Evolutionary conservation across 2,113 vertebrate genomes (phyloP).

Genomic region (Oenanthe melanoleuca): DNA sequence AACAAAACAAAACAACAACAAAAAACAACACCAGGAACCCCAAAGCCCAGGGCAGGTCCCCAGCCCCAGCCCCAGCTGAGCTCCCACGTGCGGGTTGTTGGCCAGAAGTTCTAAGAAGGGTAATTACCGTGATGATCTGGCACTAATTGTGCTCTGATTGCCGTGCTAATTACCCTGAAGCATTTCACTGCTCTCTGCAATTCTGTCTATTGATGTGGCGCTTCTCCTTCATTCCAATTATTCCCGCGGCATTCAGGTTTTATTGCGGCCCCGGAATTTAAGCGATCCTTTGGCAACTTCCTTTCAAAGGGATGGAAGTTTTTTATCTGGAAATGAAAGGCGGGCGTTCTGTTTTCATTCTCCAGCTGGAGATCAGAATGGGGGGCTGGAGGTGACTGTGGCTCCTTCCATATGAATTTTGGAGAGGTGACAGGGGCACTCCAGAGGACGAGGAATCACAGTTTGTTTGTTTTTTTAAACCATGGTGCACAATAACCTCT

Average conservation of each 20-base stretch:
- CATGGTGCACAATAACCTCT: not conserved
- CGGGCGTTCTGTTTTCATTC: fast-evolving
- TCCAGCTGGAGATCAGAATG: not conserved
- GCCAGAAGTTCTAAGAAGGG: not conserved
- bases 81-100: not conserved
- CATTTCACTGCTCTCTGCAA: not conserved
- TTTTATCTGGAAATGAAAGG: not conserved
- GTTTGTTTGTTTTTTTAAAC: not conserved
- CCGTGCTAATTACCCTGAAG: not conserved
- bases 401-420: not conserved
- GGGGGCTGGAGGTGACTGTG: not conserved
- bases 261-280: not conserved
- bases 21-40: no score
- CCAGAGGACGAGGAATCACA: not conserved
- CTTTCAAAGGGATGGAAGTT: not conserved
- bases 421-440: not conserved
- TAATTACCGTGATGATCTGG: not conserved
- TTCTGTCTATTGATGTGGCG: not conserved
- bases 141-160: slow-evolving; percentile 22
- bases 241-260: fast-evolving
- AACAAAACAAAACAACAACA: no score
- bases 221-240: not conserved
- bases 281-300: not conserved
- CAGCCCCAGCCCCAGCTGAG: not conserved
- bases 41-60: no score